Base-by-base conservation (phyloP, 92 coral and sea anemone genomes). In the Heliopora coerulea region DNA sequence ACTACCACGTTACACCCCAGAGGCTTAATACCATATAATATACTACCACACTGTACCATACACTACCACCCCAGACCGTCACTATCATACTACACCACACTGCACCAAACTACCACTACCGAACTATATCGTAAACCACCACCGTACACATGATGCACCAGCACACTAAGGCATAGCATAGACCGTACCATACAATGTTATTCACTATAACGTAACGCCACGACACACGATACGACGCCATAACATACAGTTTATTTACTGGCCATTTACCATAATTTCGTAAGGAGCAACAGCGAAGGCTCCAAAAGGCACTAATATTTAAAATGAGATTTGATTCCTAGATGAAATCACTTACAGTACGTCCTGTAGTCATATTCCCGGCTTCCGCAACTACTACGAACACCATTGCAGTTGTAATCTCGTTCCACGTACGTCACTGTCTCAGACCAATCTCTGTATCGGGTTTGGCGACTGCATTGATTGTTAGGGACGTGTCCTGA, bases 321-420 rank as follows among this genome's bases (percentile, higher is more conserved):
- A n/a, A n/a, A n/a, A n/a, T n/a, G n/a, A n/a, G n/a, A n/a, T n/a
- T n/a, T n/a, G n/a, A n/a, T n/a, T n/a, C n/a, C n/a, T n/a, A n/a
- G n/a, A n/a, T n/a, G n/a, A n/a, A n/a, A n/a, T n/a, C 14, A 87
- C 98, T 93, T 74, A 93, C 98, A 93, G 82, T 82, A 87, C 37
- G 78, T 72, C 61, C 96, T 78, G 87, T 93, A 88, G 89, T 86
- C 85, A 74, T 93, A 85, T 52, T 85, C 89, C 39, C 84, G 39
- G 26, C 63, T 33, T n/a, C 96, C 96, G 72, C 98, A 93, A 9
- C 85, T 44, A 64, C 76, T 87, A 30, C 75, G 41, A 29, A 90
- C 83, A 3, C 89, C 92, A 48, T 80, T 81, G 46, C 98, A 93
- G 57, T 78, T 83, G 76, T 56, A 39, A 7, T 81, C 65, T 59